Conservation (phyloP, 1,140 invertebrate genomes). For the Paraescarpia echinospica region DNA sequence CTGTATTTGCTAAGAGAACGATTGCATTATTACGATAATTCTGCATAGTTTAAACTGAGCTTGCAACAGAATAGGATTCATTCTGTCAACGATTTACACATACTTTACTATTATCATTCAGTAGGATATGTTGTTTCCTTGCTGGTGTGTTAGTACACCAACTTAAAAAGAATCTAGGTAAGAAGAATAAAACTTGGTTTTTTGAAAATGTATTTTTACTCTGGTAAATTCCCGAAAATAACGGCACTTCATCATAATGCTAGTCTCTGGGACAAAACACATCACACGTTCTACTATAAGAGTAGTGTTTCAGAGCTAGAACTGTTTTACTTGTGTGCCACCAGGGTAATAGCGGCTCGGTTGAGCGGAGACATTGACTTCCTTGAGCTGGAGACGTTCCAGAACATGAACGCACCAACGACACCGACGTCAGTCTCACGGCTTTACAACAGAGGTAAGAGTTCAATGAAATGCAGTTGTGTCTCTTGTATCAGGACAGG, state of each 20-base stretch:
- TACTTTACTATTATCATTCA: too few species aligned
- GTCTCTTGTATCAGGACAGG: background rate
- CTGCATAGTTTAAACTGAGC: background rate
- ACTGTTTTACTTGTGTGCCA: conserved; percentile 17
- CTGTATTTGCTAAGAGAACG: background rate
- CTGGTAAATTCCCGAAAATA: too few species aligned
- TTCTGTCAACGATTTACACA: too few species aligned
- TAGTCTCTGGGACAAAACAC: background rate
- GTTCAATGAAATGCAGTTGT: background rate
- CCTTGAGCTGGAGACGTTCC: conserved; percentile 66
- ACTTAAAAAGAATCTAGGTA: too few species aligned
- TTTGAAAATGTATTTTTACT: too few species aligned
- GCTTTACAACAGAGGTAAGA: background rate
- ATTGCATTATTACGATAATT: background rate
- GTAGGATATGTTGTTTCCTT: too few species aligned
- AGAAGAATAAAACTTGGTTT: too few species aligned
- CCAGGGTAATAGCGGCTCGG: conserved; percentile 72
- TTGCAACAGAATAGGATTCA: background rate
- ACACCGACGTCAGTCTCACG: background rate
- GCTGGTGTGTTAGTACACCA: too few species aligned
- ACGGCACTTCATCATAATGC: too few species aligned
- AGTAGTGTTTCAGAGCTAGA: background rate
- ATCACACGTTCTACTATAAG: background rate
- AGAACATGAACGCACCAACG: background rate
- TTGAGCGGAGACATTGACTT: conserved; percentile 83